Evolutionary conservation across 2,797 vertebrate species (phyloP).

Genomic region (Atherinosoma microstoma): DNA sequence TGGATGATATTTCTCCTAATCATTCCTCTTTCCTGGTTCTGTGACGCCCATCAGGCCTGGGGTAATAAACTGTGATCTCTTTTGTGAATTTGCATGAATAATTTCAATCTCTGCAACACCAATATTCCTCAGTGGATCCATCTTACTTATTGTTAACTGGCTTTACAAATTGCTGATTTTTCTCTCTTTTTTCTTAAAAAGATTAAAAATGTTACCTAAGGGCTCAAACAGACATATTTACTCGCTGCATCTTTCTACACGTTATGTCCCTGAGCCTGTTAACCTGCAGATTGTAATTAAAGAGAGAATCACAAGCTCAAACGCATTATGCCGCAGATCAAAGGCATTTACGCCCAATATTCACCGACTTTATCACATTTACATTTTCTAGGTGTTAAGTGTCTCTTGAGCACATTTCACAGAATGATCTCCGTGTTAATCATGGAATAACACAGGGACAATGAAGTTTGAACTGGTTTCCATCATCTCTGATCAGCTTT

Average conservation of each 20-base stretch:
- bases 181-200: not conserved
- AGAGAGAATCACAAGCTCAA: not conserved
- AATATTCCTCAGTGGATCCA: not conserved
- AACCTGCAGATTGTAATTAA: not conserved
- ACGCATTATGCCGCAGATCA: not conserved
- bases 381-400: not conserved
- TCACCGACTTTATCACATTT: slow-evolving; percentile 24
- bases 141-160: not conserved
- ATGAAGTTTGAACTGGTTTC: slow-evolving; percentile 32
- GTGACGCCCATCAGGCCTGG: not conserved
- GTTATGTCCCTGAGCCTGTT: not conserved
- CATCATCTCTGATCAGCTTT: not conserved
- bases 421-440: slow-evolving; percentile 38
- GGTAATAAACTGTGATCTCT: not conserved
- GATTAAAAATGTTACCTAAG: too few relatives aligned
- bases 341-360: not conserved
- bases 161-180: too few relatives aligned
- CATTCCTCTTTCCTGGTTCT: not conserved
- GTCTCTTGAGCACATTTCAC: slow-evolving; percentile 22
- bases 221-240: not conserved
- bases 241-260: not conserved
- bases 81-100: not conserved
- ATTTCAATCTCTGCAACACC: not conserved
- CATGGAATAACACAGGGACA: slow-evolving; percentile 11
- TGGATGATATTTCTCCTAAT: not conserved